phyloP scores from a whole-genome alignment of 2,888 invertebrate species.

The Dynastes hyllus region DNA sequence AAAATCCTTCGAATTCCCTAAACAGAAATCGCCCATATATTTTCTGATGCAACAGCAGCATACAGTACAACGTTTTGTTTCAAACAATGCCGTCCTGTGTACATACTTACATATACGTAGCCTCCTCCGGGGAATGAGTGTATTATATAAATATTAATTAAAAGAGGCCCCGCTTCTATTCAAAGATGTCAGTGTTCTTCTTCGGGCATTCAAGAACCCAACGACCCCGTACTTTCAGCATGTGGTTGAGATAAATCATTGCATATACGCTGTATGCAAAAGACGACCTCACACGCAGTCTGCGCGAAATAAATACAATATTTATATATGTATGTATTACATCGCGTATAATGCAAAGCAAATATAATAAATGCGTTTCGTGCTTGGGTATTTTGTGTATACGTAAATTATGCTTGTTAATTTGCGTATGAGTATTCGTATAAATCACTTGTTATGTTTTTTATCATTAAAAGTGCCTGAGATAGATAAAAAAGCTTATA shows the following conservation, averaged over 20 bases:
- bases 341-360: neutral
- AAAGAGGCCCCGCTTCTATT: slow-evolving; percentile 34
- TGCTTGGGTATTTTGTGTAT: no score
- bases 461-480: no score
- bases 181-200: slow-evolving; percentile 48
- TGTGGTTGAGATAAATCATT: slow-evolving; percentile 47
- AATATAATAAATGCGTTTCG: no score
- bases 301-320: neutral
- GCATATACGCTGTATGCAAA: slow-evolving; percentile 39
- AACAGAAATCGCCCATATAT: no score
- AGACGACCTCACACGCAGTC: slow-evolving; percentile 48
- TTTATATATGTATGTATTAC: neutral
- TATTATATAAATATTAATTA: slow-evolving; percentile 52
- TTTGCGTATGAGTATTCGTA: no score
- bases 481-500: no score
- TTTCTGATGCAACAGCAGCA: neutral
- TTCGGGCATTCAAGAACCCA: slow-evolving; percentile 35
- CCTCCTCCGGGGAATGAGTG: neutral
- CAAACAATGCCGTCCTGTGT: slow-evolving; percentile 35
- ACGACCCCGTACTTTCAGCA: slow-evolving; percentile 2
- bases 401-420: no score
- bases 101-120: neutral
- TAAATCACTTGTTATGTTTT: no score
- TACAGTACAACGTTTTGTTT: neutral
- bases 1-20: neutral